These are phyloP conservation scores for Euplexia lucipara DNA, from an alignment of 2,888 invertebrate genomes.

Conservation along the genomic window DNA sequence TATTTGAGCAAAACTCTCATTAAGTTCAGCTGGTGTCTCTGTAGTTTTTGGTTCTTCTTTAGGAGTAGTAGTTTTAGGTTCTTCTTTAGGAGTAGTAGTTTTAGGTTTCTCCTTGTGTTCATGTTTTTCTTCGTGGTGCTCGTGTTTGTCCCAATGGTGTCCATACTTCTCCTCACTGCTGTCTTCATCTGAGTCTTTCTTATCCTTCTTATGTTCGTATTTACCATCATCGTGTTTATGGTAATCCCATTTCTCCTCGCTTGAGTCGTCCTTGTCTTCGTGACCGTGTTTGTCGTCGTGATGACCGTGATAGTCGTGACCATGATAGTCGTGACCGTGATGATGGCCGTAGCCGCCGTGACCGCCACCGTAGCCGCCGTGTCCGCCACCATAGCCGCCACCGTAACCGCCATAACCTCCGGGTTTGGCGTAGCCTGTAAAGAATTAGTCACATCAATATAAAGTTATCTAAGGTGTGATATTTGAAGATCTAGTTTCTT, in stretches of 20 bases:
- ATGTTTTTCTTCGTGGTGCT: conserved; percentile 6
- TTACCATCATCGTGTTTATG: conserved; percentile 8
- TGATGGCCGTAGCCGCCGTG: conserved; percentile 31
- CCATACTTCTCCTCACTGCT: conserved; percentile 24
- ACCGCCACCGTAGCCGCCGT: conserved; percentile 17
- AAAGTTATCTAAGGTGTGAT: not conserved
- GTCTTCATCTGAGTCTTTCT: conserved; percentile 9
- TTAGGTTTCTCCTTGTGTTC: conserved; percentile 22
- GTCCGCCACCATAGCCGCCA: conserved; percentile 17
- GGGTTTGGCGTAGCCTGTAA: conserved; percentile 35
- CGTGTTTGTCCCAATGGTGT: conserved; percentile 22
- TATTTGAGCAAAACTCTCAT: conserved; percentile 3
- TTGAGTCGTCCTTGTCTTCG: conserved; percentile 11
- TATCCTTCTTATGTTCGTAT: conserved; percentile 13
- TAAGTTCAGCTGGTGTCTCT: not conserved
- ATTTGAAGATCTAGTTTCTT: too few relatives aligned
- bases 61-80: conserved; percentile 1
- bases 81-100: conserved; percentile 22
- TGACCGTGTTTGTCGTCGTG: conserved; percentile 16
- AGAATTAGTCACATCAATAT: not conserved
- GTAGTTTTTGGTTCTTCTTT: conserved; percentile 21
- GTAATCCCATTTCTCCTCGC: conserved; percentile 30
- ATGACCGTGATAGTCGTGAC: conserved; percentile 23
- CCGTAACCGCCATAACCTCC: conserved; percentile 38
- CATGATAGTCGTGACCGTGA: conserved; percentile 27